Evolutionary conservation across 2,797 vertebrate genomes (phyloP).

Genomic region (Acipenser ruthenus): DNA sequence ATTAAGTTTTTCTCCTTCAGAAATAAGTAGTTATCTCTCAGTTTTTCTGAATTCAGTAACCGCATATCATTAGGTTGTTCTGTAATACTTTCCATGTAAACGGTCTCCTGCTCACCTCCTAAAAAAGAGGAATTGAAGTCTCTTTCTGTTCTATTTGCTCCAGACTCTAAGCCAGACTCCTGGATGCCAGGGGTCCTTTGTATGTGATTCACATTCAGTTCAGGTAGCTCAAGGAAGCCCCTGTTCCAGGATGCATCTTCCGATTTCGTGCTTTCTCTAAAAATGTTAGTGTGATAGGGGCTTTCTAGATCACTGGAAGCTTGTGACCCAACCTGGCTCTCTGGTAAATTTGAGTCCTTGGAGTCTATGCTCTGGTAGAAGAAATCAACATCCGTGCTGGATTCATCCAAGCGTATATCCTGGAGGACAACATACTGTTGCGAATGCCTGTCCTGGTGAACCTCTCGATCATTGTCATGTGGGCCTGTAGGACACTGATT

Average conservation of each 20-base stretch:
- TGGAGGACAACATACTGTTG: constrained; percentile 60
- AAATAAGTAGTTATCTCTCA: constrained; percentile 79
- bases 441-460: constrained; percentile 37
- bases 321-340: constrained; percentile 61
- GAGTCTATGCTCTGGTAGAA: constrained; percentile 75
- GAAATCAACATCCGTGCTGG: constrained; percentile 80
- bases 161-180: constrained; percentile 19
- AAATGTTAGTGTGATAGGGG: constrained; percentile 70
- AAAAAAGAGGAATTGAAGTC: constrained; percentile 46
- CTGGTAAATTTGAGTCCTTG: constrained; percentile 65
- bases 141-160: not conserved
- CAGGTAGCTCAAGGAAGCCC: constrained; percentile 64
- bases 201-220: constrained; percentile 56
- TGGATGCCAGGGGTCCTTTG: no score
- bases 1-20: constrained; percentile 78
- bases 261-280: constrained; percentile 60
- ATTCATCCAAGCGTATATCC: constrained; percentile 74
- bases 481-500: constrained; percentile 26
- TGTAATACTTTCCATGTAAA: constrained; percentile 38
- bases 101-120: constrained; percentile 47
- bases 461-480: constrained; percentile 28
- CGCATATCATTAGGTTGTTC: constrained; percentile 41
- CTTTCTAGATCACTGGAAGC: constrained; percentile 66
- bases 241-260: constrained; percentile 60
- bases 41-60: constrained; percentile 62